Evolutionary conservation across 92 coral and sea anemone genomes (phyloP).

Genomic region (Zoanthus gigantus): DNA sequence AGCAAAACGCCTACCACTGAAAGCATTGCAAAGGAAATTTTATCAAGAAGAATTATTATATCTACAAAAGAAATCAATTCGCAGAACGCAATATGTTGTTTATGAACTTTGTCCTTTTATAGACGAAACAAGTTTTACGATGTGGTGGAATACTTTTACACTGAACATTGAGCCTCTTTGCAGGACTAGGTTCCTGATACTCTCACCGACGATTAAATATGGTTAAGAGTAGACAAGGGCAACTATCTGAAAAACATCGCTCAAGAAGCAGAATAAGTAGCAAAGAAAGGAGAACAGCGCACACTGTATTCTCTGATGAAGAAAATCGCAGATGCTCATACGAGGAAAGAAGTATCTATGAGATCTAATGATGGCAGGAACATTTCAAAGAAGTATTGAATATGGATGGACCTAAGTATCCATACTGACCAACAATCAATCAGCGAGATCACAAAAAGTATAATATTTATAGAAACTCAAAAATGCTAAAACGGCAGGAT

Average conservation of each 20-base stretch:
- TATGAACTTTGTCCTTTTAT: too few species aligned
- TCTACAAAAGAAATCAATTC: too few species aligned
- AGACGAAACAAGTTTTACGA: too few species aligned
- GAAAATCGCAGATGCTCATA: constrained; percentile 21
- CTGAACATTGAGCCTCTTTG: too few species aligned
- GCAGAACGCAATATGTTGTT: too few species aligned
- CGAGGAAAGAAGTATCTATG: constrained; percentile 29
- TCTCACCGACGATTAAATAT: too few species aligned
- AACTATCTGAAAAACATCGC: constrained; percentile 18
- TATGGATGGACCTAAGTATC: constrained; percentile 18
- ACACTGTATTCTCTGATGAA: constrained; percentile 33
- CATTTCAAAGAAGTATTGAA: constrained; percentile 39
- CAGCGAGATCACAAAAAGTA: not conserved
- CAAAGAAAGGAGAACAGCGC: constrained; percentile 18
- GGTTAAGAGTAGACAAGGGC: constrained; percentile 32
- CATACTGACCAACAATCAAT: constrained; percentile 5
- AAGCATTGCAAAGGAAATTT: too few species aligned
- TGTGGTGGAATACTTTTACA: too few species aligned
- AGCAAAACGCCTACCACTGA: too few species aligned
- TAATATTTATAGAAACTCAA: not conserved
- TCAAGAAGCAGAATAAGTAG: constrained; percentile 42
- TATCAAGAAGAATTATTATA: too few species aligned
- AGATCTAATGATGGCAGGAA: constrained; percentile 34
- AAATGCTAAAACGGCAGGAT: not conserved
- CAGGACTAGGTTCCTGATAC: too few species aligned